These are phyloP conservation scores for Oscheius sp. DNA, from an alignment of 2,888 invertebrate genomes.

Conservation along the genomic window DNA sequence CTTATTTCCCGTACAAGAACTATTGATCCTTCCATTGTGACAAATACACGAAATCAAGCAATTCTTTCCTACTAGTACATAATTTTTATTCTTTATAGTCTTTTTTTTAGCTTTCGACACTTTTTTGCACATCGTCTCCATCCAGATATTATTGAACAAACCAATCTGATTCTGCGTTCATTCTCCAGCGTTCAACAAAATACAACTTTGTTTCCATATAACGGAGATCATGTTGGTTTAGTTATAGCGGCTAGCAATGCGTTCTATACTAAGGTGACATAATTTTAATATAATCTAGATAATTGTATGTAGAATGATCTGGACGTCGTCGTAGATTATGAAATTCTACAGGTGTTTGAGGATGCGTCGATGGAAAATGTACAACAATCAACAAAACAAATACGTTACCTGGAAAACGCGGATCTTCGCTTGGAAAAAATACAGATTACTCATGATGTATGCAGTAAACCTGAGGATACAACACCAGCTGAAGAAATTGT, in stretches of 20 bases:
- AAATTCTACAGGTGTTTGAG: conserved; percentile 43
- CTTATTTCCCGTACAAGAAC: conserved; percentile 52
- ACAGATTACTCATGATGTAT: conserved; percentile 4
- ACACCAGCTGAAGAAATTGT: background rate
- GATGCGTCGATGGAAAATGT: conserved; percentile 2
- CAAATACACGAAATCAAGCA: conserved; percentile 51
- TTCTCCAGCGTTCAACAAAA: conserved; percentile 8
- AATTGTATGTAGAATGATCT: conserved; percentile 32
- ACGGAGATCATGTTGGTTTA: conserved; percentile 35
- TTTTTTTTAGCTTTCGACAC: conserved; percentile 58
- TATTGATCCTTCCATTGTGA: conserved; percentile 32
- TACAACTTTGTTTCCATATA: background rate
- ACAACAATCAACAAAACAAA: conserved; percentile 53
- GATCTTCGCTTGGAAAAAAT: conserved; percentile 58
- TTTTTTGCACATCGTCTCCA: conserved; percentile 66
- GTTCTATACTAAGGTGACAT: conserved; percentile 19
- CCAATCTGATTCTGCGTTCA: conserved; percentile 34
- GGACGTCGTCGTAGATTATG: conserved; percentile 42
- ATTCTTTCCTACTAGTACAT: conserved; percentile 58
- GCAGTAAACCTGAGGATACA: background rate
- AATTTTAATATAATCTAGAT: background rate
- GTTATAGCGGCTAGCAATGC: conserved; percentile 35
- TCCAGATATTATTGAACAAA: conserved; percentile 53
- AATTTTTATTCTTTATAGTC: background rate
- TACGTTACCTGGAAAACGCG: conserved; percentile 60